Evolutionary conservation across 2,888 invertebrate genomes (phyloP).

Genomic region (Smittia aterrima): DNA sequence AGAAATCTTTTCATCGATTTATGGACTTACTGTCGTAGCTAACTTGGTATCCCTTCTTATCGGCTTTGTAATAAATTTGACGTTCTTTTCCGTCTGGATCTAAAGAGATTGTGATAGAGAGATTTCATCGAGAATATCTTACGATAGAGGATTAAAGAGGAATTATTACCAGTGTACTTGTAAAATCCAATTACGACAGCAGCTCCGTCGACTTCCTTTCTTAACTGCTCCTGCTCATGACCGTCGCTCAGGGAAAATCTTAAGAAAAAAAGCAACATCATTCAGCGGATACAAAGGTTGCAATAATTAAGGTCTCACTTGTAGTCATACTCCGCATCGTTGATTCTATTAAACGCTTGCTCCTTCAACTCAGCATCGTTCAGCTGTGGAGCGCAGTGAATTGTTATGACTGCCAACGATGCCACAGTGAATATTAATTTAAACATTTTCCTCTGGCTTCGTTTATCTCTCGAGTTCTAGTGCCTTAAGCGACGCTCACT

Average conservation of each 20-base stretch:
- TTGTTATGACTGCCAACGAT: conserved; percentile 14
- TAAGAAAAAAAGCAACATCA: background rate
- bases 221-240: conserved; percentile 18
- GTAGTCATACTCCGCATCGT: conserved; percentile 36
- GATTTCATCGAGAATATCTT: background rate
- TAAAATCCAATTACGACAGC: conserved; percentile 31
- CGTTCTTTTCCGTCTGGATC: conserved; percentile 32
- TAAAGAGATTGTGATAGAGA: conserved; percentile 1
- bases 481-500: background rate
- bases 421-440: background rate
- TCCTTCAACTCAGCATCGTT: conserved; percentile 29
- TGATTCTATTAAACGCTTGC: conserved; percentile 12
- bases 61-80: conserved; percentile 36
- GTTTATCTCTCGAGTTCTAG: background rate
- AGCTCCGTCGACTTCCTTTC: conserved; percentile 15
- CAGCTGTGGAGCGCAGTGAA: conserved; percentile 29
- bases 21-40: conserved; percentile 35
- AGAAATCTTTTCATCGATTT: background rate
- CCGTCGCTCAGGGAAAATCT: conserved; percentile 32
- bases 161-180: conserved; percentile 19
- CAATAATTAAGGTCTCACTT: conserved; percentile 3
- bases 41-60: conserved; percentile 33
- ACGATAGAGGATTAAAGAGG: background rate
- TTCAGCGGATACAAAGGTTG: background rate
- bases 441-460: conserved; percentile 11